Conservation (phyloP, 1,140 invertebrate species). For the Bombus ignitus region DNA sequence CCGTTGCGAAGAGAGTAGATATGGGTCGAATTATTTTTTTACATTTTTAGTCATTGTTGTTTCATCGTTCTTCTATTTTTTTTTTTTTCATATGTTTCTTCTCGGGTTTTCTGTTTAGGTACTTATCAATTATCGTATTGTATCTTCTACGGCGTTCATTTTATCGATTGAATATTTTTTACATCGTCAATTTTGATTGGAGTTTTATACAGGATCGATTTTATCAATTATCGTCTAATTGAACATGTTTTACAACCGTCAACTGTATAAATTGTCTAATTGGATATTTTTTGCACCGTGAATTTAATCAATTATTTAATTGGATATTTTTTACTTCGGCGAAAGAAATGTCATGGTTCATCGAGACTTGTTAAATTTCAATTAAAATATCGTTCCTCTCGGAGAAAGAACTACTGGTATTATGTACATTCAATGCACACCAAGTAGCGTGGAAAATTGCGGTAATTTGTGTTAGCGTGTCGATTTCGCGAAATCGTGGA, state of each 20-base stretch:
- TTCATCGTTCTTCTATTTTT: too few relatives aligned
- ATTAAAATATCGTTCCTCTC: neutral
- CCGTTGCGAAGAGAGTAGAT: neutral
- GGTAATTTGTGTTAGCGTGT: neutral
- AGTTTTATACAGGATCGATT: too few relatives aligned
- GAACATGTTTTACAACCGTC: too few relatives aligned
- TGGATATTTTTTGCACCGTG: too few relatives aligned
- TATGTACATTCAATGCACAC: neutral
- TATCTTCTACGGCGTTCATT: too few relatives aligned
- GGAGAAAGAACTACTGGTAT: neutral
- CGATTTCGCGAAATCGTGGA: neutral
- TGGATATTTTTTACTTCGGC: neutral
- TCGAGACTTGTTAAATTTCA: neutral
- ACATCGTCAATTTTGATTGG: too few relatives aligned
- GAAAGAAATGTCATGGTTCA: neutral
- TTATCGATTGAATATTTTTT: too few relatives aligned
- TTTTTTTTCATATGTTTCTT: neutral
- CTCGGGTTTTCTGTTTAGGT: too few relatives aligned
- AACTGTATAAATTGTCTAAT: too few relatives aligned
- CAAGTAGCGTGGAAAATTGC: neutral
- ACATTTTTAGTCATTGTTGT: neutral
- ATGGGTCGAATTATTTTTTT: neutral
- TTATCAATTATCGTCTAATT: too few relatives aligned
- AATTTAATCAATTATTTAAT: neutral
- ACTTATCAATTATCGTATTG: too few relatives aligned